phyloP scores from a whole-genome alignment of 2,888 invertebrate genomes.

The Clistopyga incitator region DNA sequence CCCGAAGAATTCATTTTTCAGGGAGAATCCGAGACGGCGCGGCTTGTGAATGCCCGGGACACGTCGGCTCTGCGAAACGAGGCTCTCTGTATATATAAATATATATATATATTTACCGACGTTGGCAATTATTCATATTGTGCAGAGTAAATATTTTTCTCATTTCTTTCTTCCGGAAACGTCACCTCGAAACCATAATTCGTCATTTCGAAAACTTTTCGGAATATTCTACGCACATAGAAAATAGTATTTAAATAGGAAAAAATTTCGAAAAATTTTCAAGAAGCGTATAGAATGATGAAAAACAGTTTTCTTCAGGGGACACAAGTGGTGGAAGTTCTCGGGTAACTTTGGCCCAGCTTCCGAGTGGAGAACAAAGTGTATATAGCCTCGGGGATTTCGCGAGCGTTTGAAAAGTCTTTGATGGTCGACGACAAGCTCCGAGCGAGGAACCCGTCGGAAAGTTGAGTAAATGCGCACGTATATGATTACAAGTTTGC shows the following conservation, averaged over 20 bases:
- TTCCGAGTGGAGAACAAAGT: constrained; percentile 45
- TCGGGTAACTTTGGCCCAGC: constrained; percentile 55
- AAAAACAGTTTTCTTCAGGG: constrained; percentile 48
- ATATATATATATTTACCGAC: not conserved
- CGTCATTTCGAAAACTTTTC: not conserved
- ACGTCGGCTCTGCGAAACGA: not conserved
- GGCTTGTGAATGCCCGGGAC: constrained; percentile 37
- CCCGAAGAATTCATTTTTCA: constrained; percentile 50
- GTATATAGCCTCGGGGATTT: constrained; percentile 42
- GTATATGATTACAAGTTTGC: constrained; percentile 12
- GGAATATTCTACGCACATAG: too few relatives aligned
- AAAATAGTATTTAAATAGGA: not conserved
- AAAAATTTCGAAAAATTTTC: not conserved
- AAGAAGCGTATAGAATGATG: constrained; percentile 19
- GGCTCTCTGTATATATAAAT: not conserved
- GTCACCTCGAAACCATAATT: constrained; percentile 16
- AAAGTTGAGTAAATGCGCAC: constrained; percentile 50
- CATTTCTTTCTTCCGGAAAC: constrained; percentile 37
- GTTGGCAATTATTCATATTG: constrained; percentile 52
- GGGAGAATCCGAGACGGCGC: constrained; percentile 37
- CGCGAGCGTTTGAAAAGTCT: constrained; percentile 58
- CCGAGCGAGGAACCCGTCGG: constrained; percentile 45
- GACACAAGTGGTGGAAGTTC: constrained; percentile 59
- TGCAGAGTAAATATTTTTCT: constrained; percentile 33
- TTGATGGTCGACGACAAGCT: constrained; percentile 33